Evolutionary conservation across 2,797 vertebrate genomes (phyloP), one percentile per base, ranked within the genome.

Genomic region (Lepus oiostolus): DNA sequence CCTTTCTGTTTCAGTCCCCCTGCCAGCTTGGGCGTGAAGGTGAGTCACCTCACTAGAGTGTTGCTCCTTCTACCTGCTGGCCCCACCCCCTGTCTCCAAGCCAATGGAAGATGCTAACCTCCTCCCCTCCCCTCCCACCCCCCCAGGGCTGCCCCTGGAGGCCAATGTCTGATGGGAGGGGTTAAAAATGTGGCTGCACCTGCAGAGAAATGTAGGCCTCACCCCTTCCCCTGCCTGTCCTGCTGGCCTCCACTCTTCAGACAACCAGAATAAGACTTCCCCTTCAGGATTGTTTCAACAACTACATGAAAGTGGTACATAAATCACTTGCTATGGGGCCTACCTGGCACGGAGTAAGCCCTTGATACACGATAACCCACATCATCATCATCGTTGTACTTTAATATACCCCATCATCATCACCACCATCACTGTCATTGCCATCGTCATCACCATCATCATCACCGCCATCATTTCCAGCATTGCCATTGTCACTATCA

Each of bases 121-220:
- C 24, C 28, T n/a, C 81, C 17, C 5, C 54, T 58, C 19, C 19
- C 14, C 6, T 54, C 54, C 54, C 5, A 58, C 7, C 42, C 42
- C 42, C 8, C 42, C 42, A 22, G 47, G 3, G 4, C 0, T 0
- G 35, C 35, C 52, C 10, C 3, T 2, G 10, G 54, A 82, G 26
- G 75, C 81, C 62, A 10, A 4, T 8, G 1, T 62, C 70, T 0
- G 7, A 9, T 2, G 4, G 0, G 5, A 2, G 1, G 71, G 30
- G 12, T 2, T 4, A 12, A 0, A 54, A 10, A 42, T 47, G 47
- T 2, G 2, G 4, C 9, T 8, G 9, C 26, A 70, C 52, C 52
- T 4, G 4, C 19, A 11, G 16, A 1, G 22, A 10, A 0, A 5
- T 14, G 6, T 0, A 0, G 0, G 26, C 72, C 1, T 0, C n/a